These are phyloP conservation scores for Myotis lucifugus DNA, from an alignment of 2,113 vertebrate species.

Conservation along the genomic window DNA sequence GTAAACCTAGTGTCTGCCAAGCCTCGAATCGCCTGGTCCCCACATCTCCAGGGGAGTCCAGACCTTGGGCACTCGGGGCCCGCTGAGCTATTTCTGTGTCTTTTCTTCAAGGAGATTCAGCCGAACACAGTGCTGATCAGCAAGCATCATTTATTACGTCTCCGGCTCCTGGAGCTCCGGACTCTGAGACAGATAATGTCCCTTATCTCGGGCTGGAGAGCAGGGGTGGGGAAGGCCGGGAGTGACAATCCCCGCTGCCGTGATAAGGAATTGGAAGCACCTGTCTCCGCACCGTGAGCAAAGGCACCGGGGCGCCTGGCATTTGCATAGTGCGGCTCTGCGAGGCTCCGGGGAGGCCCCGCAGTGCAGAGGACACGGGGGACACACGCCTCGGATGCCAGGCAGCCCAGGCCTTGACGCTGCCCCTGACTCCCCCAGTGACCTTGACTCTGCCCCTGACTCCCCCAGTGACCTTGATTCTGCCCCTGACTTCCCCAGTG, in stretches of 20 bases:
- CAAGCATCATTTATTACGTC: neutral
- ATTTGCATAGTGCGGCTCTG: neutral
- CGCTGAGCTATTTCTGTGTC: neutral
- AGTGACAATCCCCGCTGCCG: rapidly evolving
- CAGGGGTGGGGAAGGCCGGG: neutral
- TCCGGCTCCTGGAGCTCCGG: neutral
- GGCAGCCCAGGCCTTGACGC: neutral
- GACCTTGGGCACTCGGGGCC: neutral
- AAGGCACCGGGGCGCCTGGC: rapidly evolving
- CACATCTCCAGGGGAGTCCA: rapidly evolving
- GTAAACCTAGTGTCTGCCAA: neutral
- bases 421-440: too few species aligned
- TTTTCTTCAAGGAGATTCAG: constrained; percentile 67
- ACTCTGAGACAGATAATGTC: neutral
- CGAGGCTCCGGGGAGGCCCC: neutral
- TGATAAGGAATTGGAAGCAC: neutral
- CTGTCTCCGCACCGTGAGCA: neutral
- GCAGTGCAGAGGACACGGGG: rapidly evolving
- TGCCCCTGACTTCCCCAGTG: neutral
- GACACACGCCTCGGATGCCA: rapidly evolving
- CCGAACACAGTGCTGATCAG: rapidly evolving
- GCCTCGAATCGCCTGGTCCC: rapidly evolving
- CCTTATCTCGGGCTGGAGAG: constrained; percentile 19
- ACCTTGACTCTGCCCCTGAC: too few species aligned
- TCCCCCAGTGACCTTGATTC: neutral